Conservation (phyloP, 2,888 invertebrate species). For the Drosophila nigricruria region DNA sequence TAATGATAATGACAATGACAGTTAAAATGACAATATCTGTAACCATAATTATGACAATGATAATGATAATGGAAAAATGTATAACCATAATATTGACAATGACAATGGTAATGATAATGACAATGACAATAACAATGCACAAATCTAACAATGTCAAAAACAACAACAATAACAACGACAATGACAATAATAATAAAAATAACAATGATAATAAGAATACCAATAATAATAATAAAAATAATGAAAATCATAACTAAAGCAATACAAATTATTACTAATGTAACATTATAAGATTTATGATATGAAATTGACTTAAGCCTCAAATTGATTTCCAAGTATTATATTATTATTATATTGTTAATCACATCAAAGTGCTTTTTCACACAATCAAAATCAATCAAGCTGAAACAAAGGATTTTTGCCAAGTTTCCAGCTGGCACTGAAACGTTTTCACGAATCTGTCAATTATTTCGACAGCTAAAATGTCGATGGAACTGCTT, state of each 20-base stretch:
- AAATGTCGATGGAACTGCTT: background rate
- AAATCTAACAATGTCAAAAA: background rate
- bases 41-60: background rate
- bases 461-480: constrained; percentile 12
- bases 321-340: background rate
- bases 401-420: constrained; percentile 6
- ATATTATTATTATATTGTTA: background rate
- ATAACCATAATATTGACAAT: background rate
- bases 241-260: background rate
- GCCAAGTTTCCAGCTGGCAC: background rate
- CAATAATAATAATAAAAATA: background rate
- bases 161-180: background rate
- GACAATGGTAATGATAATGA: background rate
- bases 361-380: background rate
- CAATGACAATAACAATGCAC: background rate
- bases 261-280: background rate
- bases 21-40: background rate
- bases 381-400: constrained; percentile 1
- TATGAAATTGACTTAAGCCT: background rate
- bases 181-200: background rate
- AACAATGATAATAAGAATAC: background rate
- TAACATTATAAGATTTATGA: background rate
- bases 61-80: background rate
- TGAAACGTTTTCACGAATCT: background rate
- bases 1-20: background rate